Evolutionary conservation across 2,888 invertebrate genomes (phyloP).

Genomic region (Meghimatium bilineatum): DNA sequence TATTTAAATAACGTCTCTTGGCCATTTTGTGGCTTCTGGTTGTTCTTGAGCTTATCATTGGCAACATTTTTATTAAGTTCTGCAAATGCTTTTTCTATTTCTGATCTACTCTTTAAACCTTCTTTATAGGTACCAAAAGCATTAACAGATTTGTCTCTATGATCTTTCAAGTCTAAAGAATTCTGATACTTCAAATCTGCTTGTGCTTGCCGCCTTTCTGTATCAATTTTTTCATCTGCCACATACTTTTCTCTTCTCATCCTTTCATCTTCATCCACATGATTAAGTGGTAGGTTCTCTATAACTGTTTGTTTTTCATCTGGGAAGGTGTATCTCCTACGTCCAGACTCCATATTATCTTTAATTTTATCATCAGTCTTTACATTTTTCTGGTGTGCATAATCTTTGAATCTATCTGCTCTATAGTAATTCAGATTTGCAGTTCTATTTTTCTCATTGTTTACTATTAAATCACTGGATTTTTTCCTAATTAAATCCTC

Average conservation of each 20-base stretch:
- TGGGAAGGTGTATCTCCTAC: too few species aligned
- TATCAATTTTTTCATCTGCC: not conserved
- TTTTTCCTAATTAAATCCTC: not conserved
- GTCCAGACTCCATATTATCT: not conserved
- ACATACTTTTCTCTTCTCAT: constrained; percentile 29
- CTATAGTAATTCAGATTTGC: not conserved
- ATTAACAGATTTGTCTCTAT: not conserved
- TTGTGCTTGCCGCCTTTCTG: not conserved
- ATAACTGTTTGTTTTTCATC: not conserved
- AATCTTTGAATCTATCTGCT: not conserved
- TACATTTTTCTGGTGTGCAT: not conserved
- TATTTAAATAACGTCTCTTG: too few species aligned
- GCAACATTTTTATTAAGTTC: not conserved
- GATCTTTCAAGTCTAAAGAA: not conserved
- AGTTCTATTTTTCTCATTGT: not conserved
- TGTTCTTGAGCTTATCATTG: not conserved
- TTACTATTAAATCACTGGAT: not conserved
- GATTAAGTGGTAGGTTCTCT: not conserved
- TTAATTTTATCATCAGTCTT: not conserved
- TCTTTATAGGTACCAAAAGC: not conserved
- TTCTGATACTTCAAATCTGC: not conserved
- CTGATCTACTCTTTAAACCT: not conserved
- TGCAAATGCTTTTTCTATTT: not conserved
- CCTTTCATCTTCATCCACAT: constrained; percentile 27
- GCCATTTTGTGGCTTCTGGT: not conserved